phyloP scores from a whole-genome alignment of 2,797 vertebrate species.

The Eptatretus atami region DNA sequence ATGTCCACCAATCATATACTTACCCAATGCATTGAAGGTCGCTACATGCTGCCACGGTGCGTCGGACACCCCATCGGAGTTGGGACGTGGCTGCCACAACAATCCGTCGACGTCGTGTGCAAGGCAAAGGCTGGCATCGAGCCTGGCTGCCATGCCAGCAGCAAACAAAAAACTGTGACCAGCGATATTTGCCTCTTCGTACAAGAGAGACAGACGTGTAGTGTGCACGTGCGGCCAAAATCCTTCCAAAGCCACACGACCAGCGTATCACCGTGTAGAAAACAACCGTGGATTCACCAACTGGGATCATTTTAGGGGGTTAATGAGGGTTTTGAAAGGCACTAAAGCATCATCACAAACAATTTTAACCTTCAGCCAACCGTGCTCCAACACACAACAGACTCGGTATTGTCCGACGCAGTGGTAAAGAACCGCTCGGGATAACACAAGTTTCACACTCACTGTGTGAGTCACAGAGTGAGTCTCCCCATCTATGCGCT shows the following conservation, averaged over 20 bases:
- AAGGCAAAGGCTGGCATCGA: slow-evolving; percentile 64
- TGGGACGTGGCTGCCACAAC: slow-evolving; percentile 47
- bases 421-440: too few species aligned
- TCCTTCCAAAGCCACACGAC: background rate
- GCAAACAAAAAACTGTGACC: slow-evolving; percentile 80
- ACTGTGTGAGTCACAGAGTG: slow-evolving; percentile 52
- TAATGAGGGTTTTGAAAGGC: too few species aligned
- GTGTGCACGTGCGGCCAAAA: background rate
- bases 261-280: slow-evolving; percentile 5
- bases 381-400: too few species aligned
- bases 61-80: slow-evolving; percentile 14
- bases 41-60: slow-evolving; percentile 67
- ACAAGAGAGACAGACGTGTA: background rate
- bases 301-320: too few species aligned
- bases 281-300: too few species aligned
- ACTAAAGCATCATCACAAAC: too few species aligned
- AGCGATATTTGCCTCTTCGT: slow-evolving; percentile 56
- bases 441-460: slow-evolving; percentile 15
- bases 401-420: too few species aligned
- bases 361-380: too few species aligned
- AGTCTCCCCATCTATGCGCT: slow-evolving; percentile 38
- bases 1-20: slow-evolving; percentile 6
- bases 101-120: slow-evolving; percentile 81
- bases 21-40: slow-evolving; percentile 80
- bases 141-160: slow-evolving; percentile 26